Evolutionary conservation across 1,140 invertebrate species (phyloP), one percentile per base, ranked within the genome.

Genomic region (Ceratosolen fusciceps): DNA sequence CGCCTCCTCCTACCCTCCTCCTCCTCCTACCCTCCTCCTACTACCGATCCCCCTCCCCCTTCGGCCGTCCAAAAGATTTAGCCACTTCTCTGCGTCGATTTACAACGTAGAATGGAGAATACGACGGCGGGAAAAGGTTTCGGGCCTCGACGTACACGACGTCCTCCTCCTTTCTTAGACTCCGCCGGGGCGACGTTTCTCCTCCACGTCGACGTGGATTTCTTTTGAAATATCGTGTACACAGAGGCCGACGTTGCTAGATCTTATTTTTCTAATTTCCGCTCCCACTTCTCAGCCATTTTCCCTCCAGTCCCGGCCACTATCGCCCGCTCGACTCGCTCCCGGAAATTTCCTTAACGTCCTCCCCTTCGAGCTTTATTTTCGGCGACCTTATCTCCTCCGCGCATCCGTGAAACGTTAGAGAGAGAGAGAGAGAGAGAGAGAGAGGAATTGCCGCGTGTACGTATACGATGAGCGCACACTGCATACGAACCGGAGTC

Each of bases 201-300:
- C 49, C 54, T 74, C 77, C 19, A n/a, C 21, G 21, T 14, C 77
- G 26, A n/a, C 21, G 21, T 14, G 47, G n/a, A 74, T 67, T 74
- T 68, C 71, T 74, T n/a, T 65, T 73, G 58, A 65, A 73, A 79
- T 73, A 54, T 34, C 70, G 24, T 29, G 37, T 49, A 54, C 58
- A 54, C 34, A 73, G n/a, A n/a, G 16, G 12, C 43, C 24, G 47
- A 56, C 54, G 39, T 31, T 49, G 31, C 7, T 24, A 54, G 9
- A 62, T 62, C 76, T 29, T 72, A 62, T 72, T 78, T 72, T 78
- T 62, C 54, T 72, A 62, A 71, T 78, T 60, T 71, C 68, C 56
- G 21, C 26, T 24, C 26, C 0, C 24, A n/a, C n/a, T n/a, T n/a
- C n/a, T n/a, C n/a, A n/a, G n/a, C n/a, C n/a, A n/a, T n/a, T n/a